A percentile compares a stretch with the other conserved stretches of the same genome.
These are phyloP conservation scores for Sinopyrophorus schimmeli DNA, from an alignment of 2,888 invertebrate genomes.

Conservation along the genomic window DNA sequence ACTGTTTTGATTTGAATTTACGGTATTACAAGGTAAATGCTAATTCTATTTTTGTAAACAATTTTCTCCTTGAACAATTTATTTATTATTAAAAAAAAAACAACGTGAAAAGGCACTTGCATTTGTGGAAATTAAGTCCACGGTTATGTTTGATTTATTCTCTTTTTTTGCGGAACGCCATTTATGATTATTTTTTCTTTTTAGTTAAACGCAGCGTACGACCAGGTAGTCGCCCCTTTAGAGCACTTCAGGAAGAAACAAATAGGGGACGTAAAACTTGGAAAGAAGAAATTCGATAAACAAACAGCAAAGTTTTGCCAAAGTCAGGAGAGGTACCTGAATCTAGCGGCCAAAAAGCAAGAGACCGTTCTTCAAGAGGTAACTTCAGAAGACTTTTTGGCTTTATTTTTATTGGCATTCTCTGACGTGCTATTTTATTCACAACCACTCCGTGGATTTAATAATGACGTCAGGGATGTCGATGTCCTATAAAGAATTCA, in stretches of 20 bases:
- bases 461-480: background rate
- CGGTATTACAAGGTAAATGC: no score
- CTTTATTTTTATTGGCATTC: conserved; percentile 3
- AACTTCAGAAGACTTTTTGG: no score
- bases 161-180: background rate
- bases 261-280: conserved; percentile 94
- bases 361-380: conserved; percentile 92
- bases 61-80: no score
- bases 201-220: conserved; percentile 89
- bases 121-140: background rate
- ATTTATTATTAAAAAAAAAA: no score
- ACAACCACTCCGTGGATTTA: background rate
- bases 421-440: background rate
- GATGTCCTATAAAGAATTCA: no score
- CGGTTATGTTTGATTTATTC: background rate
- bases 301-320: conserved; percentile 97
- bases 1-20: no score
- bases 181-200: conserved; percentile 43
- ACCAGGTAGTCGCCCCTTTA: conserved; percentile 90
- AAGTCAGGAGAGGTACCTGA: conserved; percentile 92
- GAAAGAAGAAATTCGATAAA: conserved; percentile 97
- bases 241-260: conserved; percentile 93
- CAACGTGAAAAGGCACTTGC: no score
- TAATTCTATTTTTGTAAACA: no score
- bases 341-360: conserved; percentile 89